Evolutionary conservation across 2,797 vertebrate species (phyloP), one percentile per base, ranked within the genome.

Genomic region (Phyllotis vaccarum): DNA sequence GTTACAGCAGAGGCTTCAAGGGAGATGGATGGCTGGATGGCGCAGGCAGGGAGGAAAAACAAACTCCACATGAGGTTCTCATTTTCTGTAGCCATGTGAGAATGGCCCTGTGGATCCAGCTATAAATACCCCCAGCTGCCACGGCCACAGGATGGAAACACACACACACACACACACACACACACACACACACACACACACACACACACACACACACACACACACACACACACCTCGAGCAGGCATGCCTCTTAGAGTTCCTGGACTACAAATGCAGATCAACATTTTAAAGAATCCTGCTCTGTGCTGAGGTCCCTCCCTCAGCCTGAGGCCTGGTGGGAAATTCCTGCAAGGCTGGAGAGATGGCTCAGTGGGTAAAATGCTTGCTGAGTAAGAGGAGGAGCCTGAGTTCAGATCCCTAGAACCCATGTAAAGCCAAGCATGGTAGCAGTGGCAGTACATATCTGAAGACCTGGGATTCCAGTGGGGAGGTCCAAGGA

Each of bases 51-150:
- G 97, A 97, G 96, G 94, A 97, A 98, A 98, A 98, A 98, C 97
- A 97, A 97, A 98, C 96, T 94, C 95, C 98, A 97, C 98, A 98
- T 97, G 97, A 98, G 98, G 98, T 98, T 98, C 98, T 98, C 97
- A 98, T 98, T 98, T 99, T 97, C 98, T 96, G 93, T 92, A 98
- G 97, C 98, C 98, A 98, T 79, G 96, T 98, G 98, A 98, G 98
- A 98, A 98, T 90, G 96, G 97, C 96, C 97, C 97, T 97, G 95
- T 97, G 97, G 97, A 98, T 97, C 96, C 92, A 93, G 94, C 98
- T 98, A 98, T 98, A 98, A 99, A 99, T 98, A 98, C 97, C 95
- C 97, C 95, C 97, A 91, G 97, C 97, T 98, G 97, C 97, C 95
- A 86, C 97, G 97, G 98, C 95, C 98, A 96, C 95, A 98, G 91